These are phyloP conservation scores for Caenorhabditis latens DNA, from an alignment of 1,140 invertebrate genomes.

Conservation along the genomic window DNA sequence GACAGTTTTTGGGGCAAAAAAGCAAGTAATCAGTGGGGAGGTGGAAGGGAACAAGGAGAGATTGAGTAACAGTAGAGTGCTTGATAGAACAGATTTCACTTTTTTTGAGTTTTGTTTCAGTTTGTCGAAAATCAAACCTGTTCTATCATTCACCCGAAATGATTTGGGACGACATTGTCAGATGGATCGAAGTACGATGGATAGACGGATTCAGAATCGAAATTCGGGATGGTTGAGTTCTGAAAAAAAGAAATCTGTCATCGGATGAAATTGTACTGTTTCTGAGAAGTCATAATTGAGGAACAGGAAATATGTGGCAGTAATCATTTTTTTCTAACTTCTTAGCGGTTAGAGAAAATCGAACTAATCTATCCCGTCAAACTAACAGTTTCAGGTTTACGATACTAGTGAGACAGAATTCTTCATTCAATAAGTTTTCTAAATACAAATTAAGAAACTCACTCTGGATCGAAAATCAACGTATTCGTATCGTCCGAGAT, in stretches of 20 bases:
- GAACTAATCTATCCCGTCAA: too few species aligned
- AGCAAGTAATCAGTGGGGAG: not conserved
- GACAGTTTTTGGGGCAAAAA: not conserved
- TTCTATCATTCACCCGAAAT: conserved; percentile 11
- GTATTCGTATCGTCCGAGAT: conserved; percentile 29
- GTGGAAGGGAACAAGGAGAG: not conserved
- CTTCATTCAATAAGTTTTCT: too few species aligned
- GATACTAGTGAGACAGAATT: too few species aligned
- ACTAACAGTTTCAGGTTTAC: too few species aligned
- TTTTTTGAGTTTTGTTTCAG: not conserved
- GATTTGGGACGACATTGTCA: conserved; percentile 19
- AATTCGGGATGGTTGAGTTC: not conserved
- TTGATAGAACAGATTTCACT: conserved; percentile 11
- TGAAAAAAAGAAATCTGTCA: not conserved
- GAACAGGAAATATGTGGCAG: too few species aligned
- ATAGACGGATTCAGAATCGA: not conserved
- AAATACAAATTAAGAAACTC: not conserved
- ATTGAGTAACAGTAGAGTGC: not conserved
- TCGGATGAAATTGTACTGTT: too few species aligned
- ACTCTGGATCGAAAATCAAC: not conserved
- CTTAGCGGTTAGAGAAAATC: too few species aligned
- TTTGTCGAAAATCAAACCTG: conserved; percentile 6
- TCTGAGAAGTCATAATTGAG: too few species aligned
- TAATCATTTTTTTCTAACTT: too few species aligned
- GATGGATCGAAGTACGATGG: not conserved